Percentiles rank a stretch among this genome's conserved stretches.
Evolutionary conservation across 2,113 vertebrate species (phyloP).

Genomic region (Microtus montanus): DNA sequence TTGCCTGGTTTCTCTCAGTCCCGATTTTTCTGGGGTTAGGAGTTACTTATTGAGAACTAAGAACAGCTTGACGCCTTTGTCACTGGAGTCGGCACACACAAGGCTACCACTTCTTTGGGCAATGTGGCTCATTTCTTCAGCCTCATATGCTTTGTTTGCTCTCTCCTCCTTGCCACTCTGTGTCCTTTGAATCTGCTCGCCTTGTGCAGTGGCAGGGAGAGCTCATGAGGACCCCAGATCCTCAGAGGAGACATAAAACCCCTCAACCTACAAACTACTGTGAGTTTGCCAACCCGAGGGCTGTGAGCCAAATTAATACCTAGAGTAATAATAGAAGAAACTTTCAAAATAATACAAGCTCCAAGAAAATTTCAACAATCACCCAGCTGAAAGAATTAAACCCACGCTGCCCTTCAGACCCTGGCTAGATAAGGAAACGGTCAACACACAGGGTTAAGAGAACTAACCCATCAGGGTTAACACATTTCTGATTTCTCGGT

Average conservation of each 20-base stretch:
- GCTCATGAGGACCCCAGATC: neutral
- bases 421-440: neutral
- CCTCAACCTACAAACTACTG: neutral
- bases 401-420: neutral
- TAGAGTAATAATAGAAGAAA: neutral
- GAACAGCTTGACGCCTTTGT: neutral
- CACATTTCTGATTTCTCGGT: neutral
- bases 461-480: neutral
- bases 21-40: neutral
- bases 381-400: neutral
- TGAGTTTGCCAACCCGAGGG: neutral
- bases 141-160: neutral
- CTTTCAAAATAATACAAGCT: neutral
- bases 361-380: neutral
- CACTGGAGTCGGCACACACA: neutral
- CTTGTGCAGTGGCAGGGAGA: neutral
- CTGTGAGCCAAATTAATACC: neutral
- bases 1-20: conserved; percentile 1
- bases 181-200: neutral
- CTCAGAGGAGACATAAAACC: neutral
- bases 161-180: too few relatives aligned
- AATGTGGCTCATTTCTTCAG: neutral
- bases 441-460: neutral
- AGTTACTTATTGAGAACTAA: neutral
- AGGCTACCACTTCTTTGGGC: neutral